phyloP scores from a whole-genome alignment of 2,888 invertebrate species.

The Drosophila fungiperda region DNA sequence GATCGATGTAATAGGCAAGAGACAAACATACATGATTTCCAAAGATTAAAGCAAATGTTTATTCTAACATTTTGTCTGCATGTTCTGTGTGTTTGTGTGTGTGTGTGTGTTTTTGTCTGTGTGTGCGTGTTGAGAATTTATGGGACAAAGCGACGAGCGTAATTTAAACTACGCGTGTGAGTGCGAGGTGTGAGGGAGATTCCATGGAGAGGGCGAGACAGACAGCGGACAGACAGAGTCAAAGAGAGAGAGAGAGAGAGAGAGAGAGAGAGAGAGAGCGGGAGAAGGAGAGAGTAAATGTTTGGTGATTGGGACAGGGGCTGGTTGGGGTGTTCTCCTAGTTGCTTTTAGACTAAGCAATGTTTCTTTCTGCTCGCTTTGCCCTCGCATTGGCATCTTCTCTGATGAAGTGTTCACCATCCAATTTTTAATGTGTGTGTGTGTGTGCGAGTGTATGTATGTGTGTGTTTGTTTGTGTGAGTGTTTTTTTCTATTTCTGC shows the following conservation, averaged over 20 bases:
- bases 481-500: constrained; percentile 38
- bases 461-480: not conserved
- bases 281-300: too few relatives aligned
- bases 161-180: constrained; percentile 80
- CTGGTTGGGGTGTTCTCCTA: not conserved
- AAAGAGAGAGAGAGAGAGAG: not conserved
- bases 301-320: not conserved
- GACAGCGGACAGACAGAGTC: not conserved
- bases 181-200: constrained; percentile 45
- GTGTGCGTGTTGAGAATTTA: constrained; percentile 62
- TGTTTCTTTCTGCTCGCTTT: not conserved
- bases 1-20: not conserved
- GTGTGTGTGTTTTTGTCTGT: not conserved
- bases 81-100: constrained; percentile 6
- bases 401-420: constrained; percentile 70
- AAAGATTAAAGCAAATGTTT: constrained; percentile 57
- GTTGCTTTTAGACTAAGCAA: constrained; percentile 14
- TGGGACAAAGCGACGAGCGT: constrained; percentile 64
- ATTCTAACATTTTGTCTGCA: constrained; percentile 42
- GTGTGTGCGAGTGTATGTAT: constrained; percentile 30
- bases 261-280: not conserved
- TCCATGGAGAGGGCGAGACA: not conserved
- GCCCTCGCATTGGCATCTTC: constrained; percentile 35
- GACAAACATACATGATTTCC: constrained; percentile 17
- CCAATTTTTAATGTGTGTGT: constrained; percentile 53